Evolutionary conservation across 2,113 vertebrate genomes (phyloP).

Genomic region (Pimephales promelas): DNA sequence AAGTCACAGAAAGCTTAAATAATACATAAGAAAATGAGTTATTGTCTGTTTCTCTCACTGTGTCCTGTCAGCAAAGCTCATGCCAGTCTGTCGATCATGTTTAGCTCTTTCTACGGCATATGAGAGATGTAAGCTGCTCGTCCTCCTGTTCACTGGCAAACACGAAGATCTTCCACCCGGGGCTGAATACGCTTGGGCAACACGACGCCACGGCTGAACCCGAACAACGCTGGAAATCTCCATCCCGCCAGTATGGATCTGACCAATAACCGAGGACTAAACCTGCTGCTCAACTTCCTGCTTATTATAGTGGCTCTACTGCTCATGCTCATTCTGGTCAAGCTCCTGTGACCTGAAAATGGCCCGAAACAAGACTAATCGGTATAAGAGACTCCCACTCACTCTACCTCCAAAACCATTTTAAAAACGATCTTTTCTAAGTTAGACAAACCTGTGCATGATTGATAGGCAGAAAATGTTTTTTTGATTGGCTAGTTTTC

Average conservation of each 20-base stretch:
- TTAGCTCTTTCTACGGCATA: slow-evolving; percentile 54
- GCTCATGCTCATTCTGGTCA: slow-evolving; percentile 79
- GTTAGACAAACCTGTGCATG: background rate
- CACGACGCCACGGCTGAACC: background rate
- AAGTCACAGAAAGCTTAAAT: background rate
- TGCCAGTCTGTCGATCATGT: slow-evolving; percentile 46
- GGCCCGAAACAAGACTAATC: background rate
- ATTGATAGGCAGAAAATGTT: background rate
- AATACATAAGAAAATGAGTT: background rate
- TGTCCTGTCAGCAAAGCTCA: slow-evolving; percentile 23
- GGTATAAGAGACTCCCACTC: background rate
- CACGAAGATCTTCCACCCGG: background rate
- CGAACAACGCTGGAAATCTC: background rate
- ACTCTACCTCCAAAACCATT: background rate
- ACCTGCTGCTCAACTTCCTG: slow-evolving; percentile 80
- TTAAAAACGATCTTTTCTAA: background rate
- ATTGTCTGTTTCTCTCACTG: background rate
- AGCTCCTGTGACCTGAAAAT: slow-evolving; percentile 72
- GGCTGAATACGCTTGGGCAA: background rate
- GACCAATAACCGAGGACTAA: slow-evolving; percentile 75
- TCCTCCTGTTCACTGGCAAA: background rate
- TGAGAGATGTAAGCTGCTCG: slow-evolving; percentile 43
- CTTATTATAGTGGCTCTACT: slow-evolving; percentile 79
- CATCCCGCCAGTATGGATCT: slow-evolving; percentile 71
- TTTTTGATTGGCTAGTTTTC: background rate